Evolutionary conservation across 2,113 vertebrate species (phyloP).

Genomic region (Poeciliopsis prolifica): DNA sequence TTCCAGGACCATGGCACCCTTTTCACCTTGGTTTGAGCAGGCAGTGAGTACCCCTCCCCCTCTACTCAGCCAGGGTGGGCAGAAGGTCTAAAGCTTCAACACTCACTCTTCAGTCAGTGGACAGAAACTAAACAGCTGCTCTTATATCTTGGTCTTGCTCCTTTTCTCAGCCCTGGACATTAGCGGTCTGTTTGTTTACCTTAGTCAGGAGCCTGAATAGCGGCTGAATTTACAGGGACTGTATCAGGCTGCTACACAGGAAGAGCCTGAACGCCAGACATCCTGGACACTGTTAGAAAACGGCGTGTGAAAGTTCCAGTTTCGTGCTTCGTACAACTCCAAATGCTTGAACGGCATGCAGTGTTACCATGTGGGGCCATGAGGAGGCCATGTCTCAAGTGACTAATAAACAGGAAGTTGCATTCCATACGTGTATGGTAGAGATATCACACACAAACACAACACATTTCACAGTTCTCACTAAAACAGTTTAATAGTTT

Average conservation of each 20-base stretch:
- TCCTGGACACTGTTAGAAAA: constrained; percentile 10
- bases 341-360: constrained; percentile 37
- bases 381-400: constrained; percentile 50
- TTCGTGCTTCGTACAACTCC: constrained; percentile 30
- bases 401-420: constrained; percentile 63
- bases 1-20: constrained; percentile 58
- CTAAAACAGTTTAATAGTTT: background rate
- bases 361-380: constrained; percentile 7
- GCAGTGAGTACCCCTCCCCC: constrained; percentile 20
- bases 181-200: constrained; percentile 40
- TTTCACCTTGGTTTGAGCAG: constrained; percentile 62
- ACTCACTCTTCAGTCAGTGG: constrained; percentile 38
- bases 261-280: constrained; percentile 18
- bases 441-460: constrained; percentile 8
- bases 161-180: constrained; percentile 11
- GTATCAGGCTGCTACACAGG: constrained; percentile 44
- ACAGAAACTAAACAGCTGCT: constrained; percentile 60
- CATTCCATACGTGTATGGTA: constrained; percentile 48
- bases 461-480: background rate
- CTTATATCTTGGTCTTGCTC: constrained; percentile 18
- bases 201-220: constrained; percentile 48
- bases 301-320: background rate
- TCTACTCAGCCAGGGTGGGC: constrained; percentile 25
- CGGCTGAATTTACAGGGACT: constrained; percentile 58
- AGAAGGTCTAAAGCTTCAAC: constrained; percentile 40